Evolutionary conservation across 2,797 vertebrate species (phyloP).

Genomic region (Pangasius larnaudii): DNA sequence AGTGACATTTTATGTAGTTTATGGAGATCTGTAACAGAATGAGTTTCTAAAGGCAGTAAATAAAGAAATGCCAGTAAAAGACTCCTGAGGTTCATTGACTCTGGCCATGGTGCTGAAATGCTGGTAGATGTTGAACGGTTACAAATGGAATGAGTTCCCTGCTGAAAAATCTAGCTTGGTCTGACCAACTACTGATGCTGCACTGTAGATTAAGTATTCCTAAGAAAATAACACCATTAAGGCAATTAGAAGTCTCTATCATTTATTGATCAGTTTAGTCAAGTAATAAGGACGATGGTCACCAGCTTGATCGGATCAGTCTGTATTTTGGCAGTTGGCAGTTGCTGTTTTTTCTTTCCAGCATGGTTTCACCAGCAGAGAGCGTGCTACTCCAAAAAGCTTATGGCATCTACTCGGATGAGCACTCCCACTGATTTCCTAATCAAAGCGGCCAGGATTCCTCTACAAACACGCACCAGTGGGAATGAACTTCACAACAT

Average conservation of each 20-base stretch:
- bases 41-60: neutral
- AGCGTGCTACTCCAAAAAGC: constrained; percentile 23
- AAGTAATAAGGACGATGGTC: neutral
- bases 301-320: neutral
- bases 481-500: neutral
- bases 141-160: neutral
- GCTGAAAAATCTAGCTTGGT: neutral
- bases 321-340: neutral
- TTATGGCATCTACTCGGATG: neutral
- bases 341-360: neutral
- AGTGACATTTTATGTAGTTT: neutral
- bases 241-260: neutral
- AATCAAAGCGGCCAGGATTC: neutral
- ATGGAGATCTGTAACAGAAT: neutral
- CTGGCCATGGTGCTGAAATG: constrained; percentile 63
- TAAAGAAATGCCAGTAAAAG: neutral
- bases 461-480: neutral
- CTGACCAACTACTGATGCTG: neutral
- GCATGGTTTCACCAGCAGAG: constrained; percentile 36
- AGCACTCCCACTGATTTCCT: neutral
- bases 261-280: neutral
- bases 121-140: neutral
- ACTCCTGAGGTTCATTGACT: neutral
- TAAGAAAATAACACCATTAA: neutral
- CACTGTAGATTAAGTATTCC: neutral